Evolutionary conservation across 2,888 invertebrate genomes (phyloP), one percentile per base, ranked within the genome.

Genomic region (Rotaria socialis): DNA sequence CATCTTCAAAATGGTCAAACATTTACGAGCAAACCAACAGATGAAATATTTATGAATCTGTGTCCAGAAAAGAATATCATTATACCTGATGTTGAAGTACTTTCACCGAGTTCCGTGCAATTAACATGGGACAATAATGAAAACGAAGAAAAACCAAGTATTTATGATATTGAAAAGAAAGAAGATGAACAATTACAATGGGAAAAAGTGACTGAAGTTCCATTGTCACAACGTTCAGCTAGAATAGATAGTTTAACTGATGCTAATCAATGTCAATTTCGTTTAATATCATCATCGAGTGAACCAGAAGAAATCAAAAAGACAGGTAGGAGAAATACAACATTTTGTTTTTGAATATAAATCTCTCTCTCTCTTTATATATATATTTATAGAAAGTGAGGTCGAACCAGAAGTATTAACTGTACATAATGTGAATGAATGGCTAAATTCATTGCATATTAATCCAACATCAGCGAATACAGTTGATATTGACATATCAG

Each of bases 151-250:
- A 27, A 67, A 67, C 2, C 35, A 14, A 41, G 35, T 19, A 19
- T 67, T 2, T 80, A 80, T 47, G 47, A 80, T n/a, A n/a, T 80
- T 43, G 47, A 80, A 80, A 80, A 80, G 47, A 80, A 80, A 80
- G 80, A 80, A n/a, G n/a, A 80, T 47, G 10, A 47, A 43, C 8
- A 47, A 80, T 3, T 8, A 7, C 8, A 22, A 47, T 80, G 80
- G 80, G 80, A 80, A 80, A 80, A 47, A 47, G 11, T 80, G 11
- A 24, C 16, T 80, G 47, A 80, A 47, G 47, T 80, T 3, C 80
- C 47, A n/a, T 47, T 80, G 35, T 47, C 80, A 41, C 80, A 47
- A 47, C 47, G 47, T 47, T 43, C 80, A 24, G 24, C 47, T n/a
- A 80, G 47, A 80, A 11, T 80, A 19, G 80, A 80, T 47, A 47